These are phyloP conservation scores for Nymphalis urticae DNA, from an alignment of 2,888 invertebrate species.

Conservation along the genomic window DNA sequence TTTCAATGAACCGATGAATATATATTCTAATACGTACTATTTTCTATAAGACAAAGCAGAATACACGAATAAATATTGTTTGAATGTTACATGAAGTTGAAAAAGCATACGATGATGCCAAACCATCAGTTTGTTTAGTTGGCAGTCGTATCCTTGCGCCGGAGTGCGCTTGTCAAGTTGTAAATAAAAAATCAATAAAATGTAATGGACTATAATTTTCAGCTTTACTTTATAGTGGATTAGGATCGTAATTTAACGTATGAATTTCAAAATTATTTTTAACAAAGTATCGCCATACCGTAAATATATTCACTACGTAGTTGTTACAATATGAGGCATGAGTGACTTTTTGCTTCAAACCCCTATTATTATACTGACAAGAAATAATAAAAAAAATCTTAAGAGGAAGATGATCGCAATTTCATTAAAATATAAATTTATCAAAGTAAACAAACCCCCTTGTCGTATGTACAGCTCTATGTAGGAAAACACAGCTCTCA, in stretches of 20 bases:
- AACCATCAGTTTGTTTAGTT: conserved; percentile 45
- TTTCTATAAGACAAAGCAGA: conserved; percentile 11
- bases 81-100: conserved; percentile 32
- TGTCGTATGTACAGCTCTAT: no score
- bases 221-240: conserved; percentile 2
- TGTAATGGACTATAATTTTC: conserved; percentile 3
- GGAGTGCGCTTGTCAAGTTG: conserved; percentile 25
- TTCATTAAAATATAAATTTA: no score
- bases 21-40: conserved; percentile 7
- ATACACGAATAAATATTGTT: conserved; percentile 21
- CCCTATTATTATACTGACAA: no score
- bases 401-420: no score
- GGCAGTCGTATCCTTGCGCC: conserved; percentile 37
- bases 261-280: no score
- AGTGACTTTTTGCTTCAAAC: no score
- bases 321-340: no score
- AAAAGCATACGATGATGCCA: conserved; percentile 38
- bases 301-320: no score
- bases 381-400: no score
- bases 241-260: background rate
- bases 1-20: conserved; percentile 20
- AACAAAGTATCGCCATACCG: no score
- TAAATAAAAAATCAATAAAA: conserved; percentile 6
- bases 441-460: no score
- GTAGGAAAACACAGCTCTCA: no score